A percentile compares a stretch with the other conserved stretches of the same genome.
These are phyloP conservation scores for Archips xylosteana DNA, from an alignment of 2,888 invertebrate species.

Conservation along the genomic window DNA sequence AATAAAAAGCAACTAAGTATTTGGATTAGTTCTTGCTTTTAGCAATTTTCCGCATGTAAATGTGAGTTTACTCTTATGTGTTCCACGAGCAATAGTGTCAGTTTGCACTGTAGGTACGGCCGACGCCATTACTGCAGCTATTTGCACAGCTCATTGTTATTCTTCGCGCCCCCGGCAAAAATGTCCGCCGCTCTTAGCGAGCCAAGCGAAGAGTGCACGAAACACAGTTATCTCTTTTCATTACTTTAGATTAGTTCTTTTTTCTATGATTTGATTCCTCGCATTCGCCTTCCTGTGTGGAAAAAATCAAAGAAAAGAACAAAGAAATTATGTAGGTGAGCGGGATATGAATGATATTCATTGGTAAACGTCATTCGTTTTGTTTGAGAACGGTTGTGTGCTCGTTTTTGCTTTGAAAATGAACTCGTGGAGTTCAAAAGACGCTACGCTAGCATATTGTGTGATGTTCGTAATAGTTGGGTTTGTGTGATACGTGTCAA, in stretches of 20 bases:
- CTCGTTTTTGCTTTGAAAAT: too few relatives aligned
- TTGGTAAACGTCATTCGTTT: too few relatives aligned
- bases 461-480: too few relatives aligned
- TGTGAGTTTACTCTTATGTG: neutral
- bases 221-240: constrained; percentile 33
- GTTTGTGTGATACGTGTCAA: too few relatives aligned
- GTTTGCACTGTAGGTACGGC: constrained; percentile 11
- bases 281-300: neutral
- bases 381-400: too few relatives aligned
- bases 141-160: constrained; percentile 56
- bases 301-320: too few relatives aligned
- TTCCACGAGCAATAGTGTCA: neutral
- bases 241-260: constrained; percentile 27
- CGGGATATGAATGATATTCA: too few relatives aligned
- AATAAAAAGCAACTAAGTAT: too few relatives aligned
- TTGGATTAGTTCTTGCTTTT: too few relatives aligned
- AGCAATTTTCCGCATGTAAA: neutral
- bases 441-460: too few relatives aligned
- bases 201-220: constrained; percentile 16
- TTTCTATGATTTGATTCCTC: neutral
- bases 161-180: constrained; percentile 50
- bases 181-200: constrained; percentile 44
- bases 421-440: too few relatives aligned
- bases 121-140: constrained; percentile 51
- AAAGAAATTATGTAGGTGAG: too few relatives aligned